Evolutionary conservation across 2,113 vertebrate species (phyloP), one percentile per base, ranked within the genome.

Genomic region (Symphodus melops): DNA sequence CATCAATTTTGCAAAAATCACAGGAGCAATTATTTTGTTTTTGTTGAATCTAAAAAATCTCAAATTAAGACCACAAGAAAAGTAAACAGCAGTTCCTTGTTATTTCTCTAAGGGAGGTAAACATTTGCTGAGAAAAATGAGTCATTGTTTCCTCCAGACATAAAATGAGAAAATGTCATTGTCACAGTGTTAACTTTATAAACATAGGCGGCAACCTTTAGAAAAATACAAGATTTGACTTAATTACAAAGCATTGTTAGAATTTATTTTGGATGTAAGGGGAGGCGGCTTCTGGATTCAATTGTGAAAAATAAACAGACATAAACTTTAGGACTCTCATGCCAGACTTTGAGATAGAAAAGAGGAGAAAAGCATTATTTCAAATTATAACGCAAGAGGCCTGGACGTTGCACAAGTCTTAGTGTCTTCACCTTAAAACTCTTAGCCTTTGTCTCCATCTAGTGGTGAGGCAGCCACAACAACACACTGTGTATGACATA

Each of bases 391-490:
- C 61, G 0, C 9, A 20, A 55, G 19, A 0, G 0, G 9, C 25
- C 25, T 11, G 4, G 5, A 72, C 1, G 11, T 44, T 48, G 14
- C 3, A 28, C 3, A 14, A 16, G 28, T 63, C 53, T 17, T n/a
- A n/a, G n/a, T n/a, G n/a, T n/a, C n/a, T n/a, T n/a, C n/a, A n/a
- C n/a, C n/a, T n/a, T n/a, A n/a, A n/a, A 39, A 64, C 11, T 56
- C n/a, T 44, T 33, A 36, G 13, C 5, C 1, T 71, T 49, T 90
- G 49, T 83, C 64, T 53, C 92, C 91, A 90, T 83, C 92, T 90
- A 82, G 88, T 88, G 92, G 81, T 23, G 3, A 70, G 5, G 0
- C 0, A 0, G 44, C 6, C 14, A 21, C 42, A 46, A 11, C 42
- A 75, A 12, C 9, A 3, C 6, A 51, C 7, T n/a, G 3, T 48